Evolutionary conservation across 2,113 vertebrate species (phyloP), one percentile per base, ranked within the genome.

Genomic region (Heterocephalus glaber): DNA sequence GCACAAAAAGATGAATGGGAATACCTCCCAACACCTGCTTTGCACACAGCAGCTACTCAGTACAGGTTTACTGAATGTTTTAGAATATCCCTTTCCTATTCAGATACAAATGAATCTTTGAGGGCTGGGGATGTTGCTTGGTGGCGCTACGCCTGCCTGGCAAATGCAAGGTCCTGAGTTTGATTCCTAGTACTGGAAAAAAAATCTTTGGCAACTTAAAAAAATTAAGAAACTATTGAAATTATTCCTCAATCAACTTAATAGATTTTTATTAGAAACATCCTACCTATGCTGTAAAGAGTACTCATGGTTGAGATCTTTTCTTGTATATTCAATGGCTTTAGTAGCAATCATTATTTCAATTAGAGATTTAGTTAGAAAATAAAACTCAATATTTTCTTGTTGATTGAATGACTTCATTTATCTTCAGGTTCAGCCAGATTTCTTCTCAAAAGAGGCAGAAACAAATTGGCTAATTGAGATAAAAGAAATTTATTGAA

Each of bases 341-440:
- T 84, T 60, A 79, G 61, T 79, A 89, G 16, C 54, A 76, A 89
- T 52, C 7, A 12, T 44, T 68, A 87, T 95, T 90, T 84, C 56
- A 81, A 9, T 81, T 87, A 65, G 24, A 68, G 44, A 86, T 86
- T 92, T 60, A 83, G 24, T 76, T 77, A 44, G 77, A 90, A 90
- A 90, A 94, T 76, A 92, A 96, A 81, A 54, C 54, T 38, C 17
- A 49, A 17, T 28, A 54, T 95, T 93, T 92, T 93, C 63, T 81
- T 79, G 44, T 66, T 68, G 68, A 61, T 83, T 65, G 61, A 87
- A 58, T 60, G 47, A 90, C 54, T 96, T 95, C 65, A 83, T 94
- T 95, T 74, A 87, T 90, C 60, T 61, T 84, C 35, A 80, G 47
- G 41, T 87, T 83, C 61, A 84, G 56, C 82, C 68, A 87, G 68